These are phyloP conservation scores for Spheniscus mendiculus DNA, from an alignment of 2,113 vertebrate genomes.

Conservation along the genomic window DNA sequence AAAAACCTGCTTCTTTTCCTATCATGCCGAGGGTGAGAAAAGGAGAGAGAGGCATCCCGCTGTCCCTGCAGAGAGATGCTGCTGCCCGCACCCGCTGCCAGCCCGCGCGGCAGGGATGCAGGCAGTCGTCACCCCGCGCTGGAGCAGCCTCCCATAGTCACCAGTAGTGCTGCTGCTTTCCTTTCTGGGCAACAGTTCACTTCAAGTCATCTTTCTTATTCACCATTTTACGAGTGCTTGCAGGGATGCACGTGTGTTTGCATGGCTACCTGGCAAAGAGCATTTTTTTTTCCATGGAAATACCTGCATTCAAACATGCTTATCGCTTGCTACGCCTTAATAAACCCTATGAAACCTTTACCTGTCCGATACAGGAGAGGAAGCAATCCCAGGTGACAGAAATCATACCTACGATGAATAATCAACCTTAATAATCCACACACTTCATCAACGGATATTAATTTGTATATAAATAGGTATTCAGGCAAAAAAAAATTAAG, in stretches of 20 bases:
- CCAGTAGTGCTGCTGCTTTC: neutral
- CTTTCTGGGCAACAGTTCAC: neutral
- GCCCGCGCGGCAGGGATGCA: fast-evolving
- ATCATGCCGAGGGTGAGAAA: neutral
- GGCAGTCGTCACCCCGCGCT: fast-evolving
- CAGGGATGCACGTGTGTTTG: neutral
- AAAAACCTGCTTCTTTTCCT: neutral
- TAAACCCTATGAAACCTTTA: neutral
- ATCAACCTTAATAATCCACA: neutral
- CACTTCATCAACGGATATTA: neutral
- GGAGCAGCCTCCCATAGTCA: neutral
- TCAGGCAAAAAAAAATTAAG: neutral
- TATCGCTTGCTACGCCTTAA: neutral
- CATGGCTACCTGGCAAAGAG: neutral
- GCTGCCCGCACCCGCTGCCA: neutral
- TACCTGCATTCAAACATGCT: neutral
- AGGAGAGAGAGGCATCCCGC: neutral
- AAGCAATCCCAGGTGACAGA: neutral
- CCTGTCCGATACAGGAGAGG: neutral
- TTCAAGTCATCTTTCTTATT: neutral
- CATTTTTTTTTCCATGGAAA: neutral
- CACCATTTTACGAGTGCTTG: neutral
- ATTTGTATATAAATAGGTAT: neutral
- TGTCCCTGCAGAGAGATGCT: neutral
- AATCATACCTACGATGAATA: neutral